Evolutionary conservation across 2,888 invertebrate species (phyloP).

Genomic region (Thysanoteuthis rhombus): DNA sequence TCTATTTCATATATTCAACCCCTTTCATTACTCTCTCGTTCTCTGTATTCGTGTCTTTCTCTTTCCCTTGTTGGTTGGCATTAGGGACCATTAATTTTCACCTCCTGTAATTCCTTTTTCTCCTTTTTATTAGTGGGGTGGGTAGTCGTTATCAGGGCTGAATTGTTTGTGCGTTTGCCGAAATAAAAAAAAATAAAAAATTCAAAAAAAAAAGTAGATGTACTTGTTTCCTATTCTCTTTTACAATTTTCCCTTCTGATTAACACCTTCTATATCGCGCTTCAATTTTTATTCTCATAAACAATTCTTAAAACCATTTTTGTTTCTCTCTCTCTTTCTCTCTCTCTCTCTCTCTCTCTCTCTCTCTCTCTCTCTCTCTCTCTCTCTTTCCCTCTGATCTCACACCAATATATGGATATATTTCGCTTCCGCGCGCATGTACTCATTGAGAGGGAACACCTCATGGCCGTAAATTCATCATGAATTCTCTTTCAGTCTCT

Average conservation of each 20-base stretch:
- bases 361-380: not conserved
- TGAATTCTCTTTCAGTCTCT: not conserved
- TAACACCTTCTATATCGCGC: not conserved
- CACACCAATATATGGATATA: not conserved
- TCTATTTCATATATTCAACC: slow-evolving; percentile 16
- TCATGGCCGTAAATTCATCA: not conserved
- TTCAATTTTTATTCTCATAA: not conserved
- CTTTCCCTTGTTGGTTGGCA: not conserved
- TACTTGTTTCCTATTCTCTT: not conserved
- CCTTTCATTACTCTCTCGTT: not conserved
- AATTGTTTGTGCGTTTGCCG: slow-evolving; percentile 26
- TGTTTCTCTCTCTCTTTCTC: not conserved
- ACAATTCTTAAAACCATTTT: not conserved
- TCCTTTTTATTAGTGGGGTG: not conserved
- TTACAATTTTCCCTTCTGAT: not conserved
- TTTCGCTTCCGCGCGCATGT: not conserved
- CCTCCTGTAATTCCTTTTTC: slow-evolving; percentile 25
- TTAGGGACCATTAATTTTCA: slow-evolving; percentile 27
- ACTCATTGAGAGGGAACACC: not conserved
- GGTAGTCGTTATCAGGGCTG: slow-evolving; percentile 25
- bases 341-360: not conserved
- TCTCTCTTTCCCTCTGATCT: not conserved
- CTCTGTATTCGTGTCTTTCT: not conserved
- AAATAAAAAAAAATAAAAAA: no score
- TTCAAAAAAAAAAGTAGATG: no score